Base-by-base conservation (phyloP, 2,113 vertebrate genomes). In the Desmodus rotundus region DNA sequence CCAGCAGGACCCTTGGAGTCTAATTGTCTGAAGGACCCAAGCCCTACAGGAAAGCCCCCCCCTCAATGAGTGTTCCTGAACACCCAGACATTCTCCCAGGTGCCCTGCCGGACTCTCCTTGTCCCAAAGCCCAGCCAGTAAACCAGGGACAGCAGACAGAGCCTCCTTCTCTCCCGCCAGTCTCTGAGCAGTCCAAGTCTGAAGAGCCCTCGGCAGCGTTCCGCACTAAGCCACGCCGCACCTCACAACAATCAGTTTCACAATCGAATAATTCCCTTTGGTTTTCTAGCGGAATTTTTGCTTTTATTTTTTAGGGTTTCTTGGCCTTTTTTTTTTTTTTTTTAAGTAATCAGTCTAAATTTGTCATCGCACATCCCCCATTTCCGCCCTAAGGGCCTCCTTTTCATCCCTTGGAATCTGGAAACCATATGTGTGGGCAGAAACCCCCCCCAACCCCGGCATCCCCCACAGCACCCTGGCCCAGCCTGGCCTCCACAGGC, bases 381-480 rank as follows among this genome's bases (percentile, higher is more conserved):
- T 97, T 98, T 98, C 96, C 94, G 85, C 94, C 92, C 86, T 56
- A 52, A 74, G 92, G 96, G 97, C 97, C 96, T 97, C 93, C 85
- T 97, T 97, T 96, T 97, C 54, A 97, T 97, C 91, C 94, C 86
- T 91, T 96, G 95, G 89, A 97, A 97, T 96, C 97, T 98, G 97
- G 92, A 97, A 97, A 97, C 96, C 91, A 70, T 96, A 96, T 97
- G 97, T 96, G 94, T 97, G 96, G 96, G 92, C 96, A 97, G 93
- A 97, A 97, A 97, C 91, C 97, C 97, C 97, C 97, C n/a, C n/a
- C n/a, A n/a, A n/a, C n/a, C n/a, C 97, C 96, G 96, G 96, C 94
- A 96, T 96, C 97, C 97, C 97, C 80, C 68, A 85, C 68, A 13
- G 68, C 87, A 61, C 87, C 76, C 76, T 47, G 90, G 91, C 94